Evolutionary conservation across 1,140 invertebrate genomes (phyloP).

Genomic region (Onthophagus taurus): DNA sequence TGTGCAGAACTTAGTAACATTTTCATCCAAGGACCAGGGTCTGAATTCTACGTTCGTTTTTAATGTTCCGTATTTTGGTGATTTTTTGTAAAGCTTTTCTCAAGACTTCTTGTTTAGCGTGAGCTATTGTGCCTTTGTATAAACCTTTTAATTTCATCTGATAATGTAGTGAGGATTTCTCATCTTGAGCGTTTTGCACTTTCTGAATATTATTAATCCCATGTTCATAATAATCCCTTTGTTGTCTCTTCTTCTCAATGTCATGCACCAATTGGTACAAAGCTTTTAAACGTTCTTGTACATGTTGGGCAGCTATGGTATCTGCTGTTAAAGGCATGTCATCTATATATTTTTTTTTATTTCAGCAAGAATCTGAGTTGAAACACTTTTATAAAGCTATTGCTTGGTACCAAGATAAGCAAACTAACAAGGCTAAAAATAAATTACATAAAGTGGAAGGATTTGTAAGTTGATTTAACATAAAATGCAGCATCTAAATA

Average conservation of each 20-base stretch:
- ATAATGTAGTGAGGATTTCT: constrained; percentile 52
- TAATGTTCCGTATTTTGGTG: constrained; percentile 80
- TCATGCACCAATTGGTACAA: constrained; percentile 68
- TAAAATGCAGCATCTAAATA: too few species aligned
- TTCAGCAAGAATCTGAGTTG: too few species aligned
- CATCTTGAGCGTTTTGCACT: constrained; percentile 65
- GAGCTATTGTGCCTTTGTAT: constrained; percentile 69
- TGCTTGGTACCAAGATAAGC: too few species aligned
- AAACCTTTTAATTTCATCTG: constrained; percentile 68
- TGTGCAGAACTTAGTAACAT: constrained; percentile 86
- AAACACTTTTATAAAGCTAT: too few species aligned
- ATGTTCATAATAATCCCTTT: constrained; percentile 69
- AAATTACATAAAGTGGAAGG: too few species aligned
- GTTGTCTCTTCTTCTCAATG: constrained; percentile 65
- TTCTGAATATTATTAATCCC: constrained; percentile 70
- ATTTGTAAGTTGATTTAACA: too few species aligned
- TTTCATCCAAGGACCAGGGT: constrained; percentile 86
- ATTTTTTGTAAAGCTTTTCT: constrained; percentile 77
- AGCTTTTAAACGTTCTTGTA: constrained; percentile 71
- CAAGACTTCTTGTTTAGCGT: constrained; percentile 74
- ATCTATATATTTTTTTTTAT: too few species aligned
- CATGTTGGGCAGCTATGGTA: constrained; percentile 60
- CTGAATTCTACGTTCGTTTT: constrained; percentile 80
- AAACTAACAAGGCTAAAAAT: too few species aligned
- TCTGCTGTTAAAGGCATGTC: constrained; percentile 73